Evolutionary conservation across 2,797 vertebrate species (phyloP).

Genomic region (Brotogeris chrysoptera): DNA sequence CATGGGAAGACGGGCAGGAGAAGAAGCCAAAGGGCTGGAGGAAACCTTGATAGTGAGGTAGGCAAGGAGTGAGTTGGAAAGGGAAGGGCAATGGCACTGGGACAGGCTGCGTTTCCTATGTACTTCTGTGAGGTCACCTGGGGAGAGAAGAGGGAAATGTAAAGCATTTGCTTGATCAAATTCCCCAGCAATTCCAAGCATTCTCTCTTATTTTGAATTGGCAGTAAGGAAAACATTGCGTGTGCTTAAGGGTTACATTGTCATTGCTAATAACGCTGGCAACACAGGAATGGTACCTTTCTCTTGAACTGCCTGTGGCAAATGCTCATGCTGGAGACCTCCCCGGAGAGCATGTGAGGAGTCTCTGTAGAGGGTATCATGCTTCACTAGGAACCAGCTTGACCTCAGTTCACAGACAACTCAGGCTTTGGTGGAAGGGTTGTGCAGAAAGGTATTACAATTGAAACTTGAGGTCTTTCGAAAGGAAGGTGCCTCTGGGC

Average conservation of each 20-base stretch:
- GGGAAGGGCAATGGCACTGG: neutral
- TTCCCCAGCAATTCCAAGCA: constrained; percentile 34
- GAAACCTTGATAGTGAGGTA: neutral
- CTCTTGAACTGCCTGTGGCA: neutral
- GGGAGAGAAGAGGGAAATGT: constrained; percentile 33
- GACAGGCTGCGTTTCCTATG: neutral
- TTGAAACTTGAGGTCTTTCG: neutral
- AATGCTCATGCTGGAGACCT: constrained; percentile 19
- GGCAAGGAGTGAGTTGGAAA: neutral
- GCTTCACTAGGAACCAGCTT: constrained; percentile 6
- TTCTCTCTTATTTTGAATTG: constrained; percentile 32
- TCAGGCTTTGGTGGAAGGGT: neutral
- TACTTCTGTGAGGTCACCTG: neutral
- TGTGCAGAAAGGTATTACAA: neutral
- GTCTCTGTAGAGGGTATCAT: neutral
- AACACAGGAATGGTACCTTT: neutral
- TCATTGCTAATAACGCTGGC: neutral
- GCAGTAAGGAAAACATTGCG: neutral
- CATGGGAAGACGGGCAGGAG: neutral
- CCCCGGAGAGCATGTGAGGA: neutral
- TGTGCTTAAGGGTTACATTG: neutral
- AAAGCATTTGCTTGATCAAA: constrained; percentile 20
- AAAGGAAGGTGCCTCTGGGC: neutral
- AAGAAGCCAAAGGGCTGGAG: neutral
- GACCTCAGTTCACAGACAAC: neutral